These are phyloP conservation scores for Saturnia pavonia DNA, from an alignment of 2,888 invertebrate species.

Conservation along the genomic window DNA sequence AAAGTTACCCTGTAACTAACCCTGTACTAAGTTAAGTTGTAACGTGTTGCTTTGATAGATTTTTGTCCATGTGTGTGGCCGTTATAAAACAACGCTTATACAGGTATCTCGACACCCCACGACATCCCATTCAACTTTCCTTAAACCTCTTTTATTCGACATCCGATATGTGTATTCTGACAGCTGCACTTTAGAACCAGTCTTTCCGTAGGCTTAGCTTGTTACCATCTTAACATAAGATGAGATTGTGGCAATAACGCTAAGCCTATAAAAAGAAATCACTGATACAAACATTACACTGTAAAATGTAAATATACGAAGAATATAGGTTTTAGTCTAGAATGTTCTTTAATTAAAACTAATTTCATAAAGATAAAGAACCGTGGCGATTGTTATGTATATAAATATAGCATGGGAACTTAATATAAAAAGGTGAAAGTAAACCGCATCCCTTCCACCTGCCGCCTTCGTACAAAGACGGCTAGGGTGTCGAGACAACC, in stretches of 20 bases:
- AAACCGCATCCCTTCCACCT: constrained; percentile 40
- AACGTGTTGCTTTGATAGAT: not conserved
- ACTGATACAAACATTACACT: not conserved
- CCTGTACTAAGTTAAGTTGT: too few species aligned
- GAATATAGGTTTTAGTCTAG: not conserved
- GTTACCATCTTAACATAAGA: too few species aligned
- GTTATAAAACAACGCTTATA: too few species aligned
- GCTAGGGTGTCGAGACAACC: constrained; percentile 25
- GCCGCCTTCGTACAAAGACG: constrained; percentile 40
- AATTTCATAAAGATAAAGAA: not conserved
- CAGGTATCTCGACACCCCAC: not conserved
- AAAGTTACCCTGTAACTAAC: not conserved
- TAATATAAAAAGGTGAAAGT: constrained; percentile 28
- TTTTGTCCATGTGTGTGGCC: not conserved
- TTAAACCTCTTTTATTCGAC: not conserved
- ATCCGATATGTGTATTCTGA: too few species aligned
- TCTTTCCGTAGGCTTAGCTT: too few species aligned
- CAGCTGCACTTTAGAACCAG: too few species aligned
- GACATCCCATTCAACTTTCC: not conserved
- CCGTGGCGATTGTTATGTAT: not conserved
- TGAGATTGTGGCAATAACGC: too few species aligned
- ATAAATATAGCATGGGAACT: constrained; percentile 14
- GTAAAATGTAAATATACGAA: not conserved
- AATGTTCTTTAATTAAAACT: not conserved
- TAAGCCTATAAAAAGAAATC: too few species aligned